Conservation (phyloP, 2,113 vertebrate genomes). For the Suncus etruscus region DNA sequence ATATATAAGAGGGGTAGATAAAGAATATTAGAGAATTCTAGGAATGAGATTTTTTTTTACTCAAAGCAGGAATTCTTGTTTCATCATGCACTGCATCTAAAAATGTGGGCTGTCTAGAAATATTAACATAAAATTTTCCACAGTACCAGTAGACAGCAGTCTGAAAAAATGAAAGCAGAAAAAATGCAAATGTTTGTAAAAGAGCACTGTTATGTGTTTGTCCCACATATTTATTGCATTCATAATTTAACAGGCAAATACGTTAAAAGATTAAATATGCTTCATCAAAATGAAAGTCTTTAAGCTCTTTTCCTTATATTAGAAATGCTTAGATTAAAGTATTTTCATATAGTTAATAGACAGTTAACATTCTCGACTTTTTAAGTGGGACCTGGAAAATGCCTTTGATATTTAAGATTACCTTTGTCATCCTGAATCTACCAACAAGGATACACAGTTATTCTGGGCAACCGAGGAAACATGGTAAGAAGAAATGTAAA, state of each 20-base stretch:
- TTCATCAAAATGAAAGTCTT: constrained; percentile 38
- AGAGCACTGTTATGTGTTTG: not conserved
- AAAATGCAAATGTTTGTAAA: not conserved
- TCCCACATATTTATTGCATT: not conserved
- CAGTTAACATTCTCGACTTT: constrained; percentile 24
- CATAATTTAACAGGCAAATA: constrained; percentile 15
- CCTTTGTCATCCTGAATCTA: constrained; percentile 46
- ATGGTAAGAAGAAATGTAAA: constrained; percentile 20
- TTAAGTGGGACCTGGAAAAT: constrained; percentile 13
- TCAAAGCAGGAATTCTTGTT: not conserved
- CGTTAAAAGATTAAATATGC: constrained; percentile 30
- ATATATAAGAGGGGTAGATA: not conserved
- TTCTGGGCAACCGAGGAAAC: not conserved
- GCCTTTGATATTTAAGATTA: not conserved
- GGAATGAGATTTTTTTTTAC: not conserved
- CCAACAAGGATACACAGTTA: not conserved
- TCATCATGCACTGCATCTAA: not conserved
- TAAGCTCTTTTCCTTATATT: constrained; percentile 5
- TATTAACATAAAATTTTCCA: not conserved
- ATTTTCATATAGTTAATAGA: not conserved
- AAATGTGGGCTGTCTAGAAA: not conserved
- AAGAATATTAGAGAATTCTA: not conserved
- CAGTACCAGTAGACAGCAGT: not conserved
- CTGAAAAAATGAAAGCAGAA: not conserved
- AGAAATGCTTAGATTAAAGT: constrained; percentile 29